Base-by-base conservation (phyloP, 2,888 invertebrate genomes). In the Masnerella sp. region DNA sequence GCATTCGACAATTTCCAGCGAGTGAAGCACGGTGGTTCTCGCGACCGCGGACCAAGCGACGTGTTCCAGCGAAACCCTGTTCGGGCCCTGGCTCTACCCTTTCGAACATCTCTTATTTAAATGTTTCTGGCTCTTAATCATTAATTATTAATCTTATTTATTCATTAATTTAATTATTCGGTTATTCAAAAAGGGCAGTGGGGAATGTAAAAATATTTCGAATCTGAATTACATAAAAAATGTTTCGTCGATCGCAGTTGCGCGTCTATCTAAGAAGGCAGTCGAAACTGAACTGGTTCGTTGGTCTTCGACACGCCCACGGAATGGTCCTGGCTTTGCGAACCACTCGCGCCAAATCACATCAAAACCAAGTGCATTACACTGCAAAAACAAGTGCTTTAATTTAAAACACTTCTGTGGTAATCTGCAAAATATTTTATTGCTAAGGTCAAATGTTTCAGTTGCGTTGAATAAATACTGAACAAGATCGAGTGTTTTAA, bases 131-230 rank as follows among this genome's bases (percentile, higher is more conserved):
- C 59, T 71, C 61, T 75, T 68, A 68, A 34, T 52, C 25, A 15
- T 62, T 71, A 75, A 40, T 62, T 71, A 64, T 73, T 51, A 62
- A 68, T 52, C 56, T 68, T 54, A 72, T 65, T 71, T 68, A 68
- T 42, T 65, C 32, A 18, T 71, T 67, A 42, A 36, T 61, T 72
- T 62, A 64, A 71, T 59, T 64, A 73, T 40, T 73, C 34, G 68
- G 62, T 73, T 73, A 73, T 73, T 73, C 45, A 73, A 73, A 75
- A 75, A 71, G 71, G 75, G 71, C 71, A 71, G 71, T 72, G 75
- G 71, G 71, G 40, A 71, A 75, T 75, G 75, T 75, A 75, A 75
- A 75, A 75, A 75, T 75, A 75, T 54, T 75, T 72, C 64, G 61
- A 64, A 69, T 74, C 69, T 74, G 65, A 65, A 54, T 65, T 54